phyloP scores from a whole-genome alignment of 2,113 vertebrate genomes.

The Cercocebus atys region DNA sequence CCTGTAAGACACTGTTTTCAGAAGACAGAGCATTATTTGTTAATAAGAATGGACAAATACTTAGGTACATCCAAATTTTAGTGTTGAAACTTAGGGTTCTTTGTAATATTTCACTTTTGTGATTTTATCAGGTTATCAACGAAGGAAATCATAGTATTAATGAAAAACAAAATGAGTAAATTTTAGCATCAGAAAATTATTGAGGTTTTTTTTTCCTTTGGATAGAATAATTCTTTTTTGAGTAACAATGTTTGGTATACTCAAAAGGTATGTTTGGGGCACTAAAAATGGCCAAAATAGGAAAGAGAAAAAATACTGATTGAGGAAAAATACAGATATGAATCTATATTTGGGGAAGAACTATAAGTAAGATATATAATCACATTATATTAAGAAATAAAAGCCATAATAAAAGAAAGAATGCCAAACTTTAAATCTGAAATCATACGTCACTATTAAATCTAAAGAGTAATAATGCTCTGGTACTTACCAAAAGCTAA shows the following conservation, averaged over 20 bases:
- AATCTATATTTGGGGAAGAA: neutral
- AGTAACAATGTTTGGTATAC: neutral
- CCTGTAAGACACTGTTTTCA: neutral
- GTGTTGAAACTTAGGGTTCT: neutral
- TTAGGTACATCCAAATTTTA: neutral
- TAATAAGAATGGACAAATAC: neutral
- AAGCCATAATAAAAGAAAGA: neutral
- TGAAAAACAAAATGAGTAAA: neutral
- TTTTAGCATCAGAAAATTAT: neutral
- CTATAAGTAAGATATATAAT: neutral
- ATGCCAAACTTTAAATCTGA: neutral
- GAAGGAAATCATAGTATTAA: neutral
- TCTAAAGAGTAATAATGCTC: neutral
- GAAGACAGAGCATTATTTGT: neutral
- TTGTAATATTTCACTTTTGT: neutral
- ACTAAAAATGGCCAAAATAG: neutral
- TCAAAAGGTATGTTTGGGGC: neutral
- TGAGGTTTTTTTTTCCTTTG: neutral
- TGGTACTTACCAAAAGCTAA: conserved; percentile 82
- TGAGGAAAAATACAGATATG: neutral
- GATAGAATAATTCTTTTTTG: neutral
- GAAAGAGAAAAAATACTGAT: neutral
- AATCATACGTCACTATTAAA: neutral
- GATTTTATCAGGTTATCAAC: neutral
- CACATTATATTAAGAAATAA: neutral